Evolutionary conservation across 2,888 invertebrate genomes (phyloP).

Genomic region (Pasiphila rectangulata): DNA sequence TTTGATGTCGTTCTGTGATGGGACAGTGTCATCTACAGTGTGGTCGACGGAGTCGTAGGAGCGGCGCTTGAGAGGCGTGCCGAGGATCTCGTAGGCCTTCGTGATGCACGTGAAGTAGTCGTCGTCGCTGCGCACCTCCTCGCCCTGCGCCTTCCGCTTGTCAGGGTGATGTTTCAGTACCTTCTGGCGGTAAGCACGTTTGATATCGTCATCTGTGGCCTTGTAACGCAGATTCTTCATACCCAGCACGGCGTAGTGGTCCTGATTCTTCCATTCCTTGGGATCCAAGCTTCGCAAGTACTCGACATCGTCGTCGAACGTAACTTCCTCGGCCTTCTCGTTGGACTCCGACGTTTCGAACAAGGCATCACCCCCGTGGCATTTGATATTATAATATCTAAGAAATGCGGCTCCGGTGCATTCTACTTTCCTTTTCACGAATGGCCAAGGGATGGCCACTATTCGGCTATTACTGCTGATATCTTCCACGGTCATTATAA

Average conservation of each 20-base stretch:
- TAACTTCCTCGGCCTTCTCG: slow-evolving; percentile 68
- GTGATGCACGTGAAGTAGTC: slow-evolving; percentile 99
- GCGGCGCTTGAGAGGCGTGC: slow-evolving; percentile 88
- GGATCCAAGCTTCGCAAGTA: slow-evolving; percentile 95
- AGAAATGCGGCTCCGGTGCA: slow-evolving; percentile 77
- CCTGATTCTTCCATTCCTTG: slow-evolving; percentile 98
- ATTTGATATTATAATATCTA: slow-evolving; percentile 72
- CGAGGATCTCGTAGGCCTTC: slow-evolving; percentile 95
- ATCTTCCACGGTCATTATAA: slow-evolving; percentile 69
- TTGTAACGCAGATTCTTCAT: slow-evolving; percentile 89
- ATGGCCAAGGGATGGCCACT: slow-evolving; percentile 60
- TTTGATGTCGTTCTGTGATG: slow-evolving; percentile 87
- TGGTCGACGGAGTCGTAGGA: slow-evolving; percentile 99
- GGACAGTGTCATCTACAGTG: slow-evolving; percentile 93
- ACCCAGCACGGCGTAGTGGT: slow-evolving; percentile 97
- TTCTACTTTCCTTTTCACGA: slow-evolving; percentile 68
- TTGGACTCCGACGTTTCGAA: slow-evolving; percentile 64
- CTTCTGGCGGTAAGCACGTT: slow-evolving; percentile 91
- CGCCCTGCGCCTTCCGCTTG: slow-evolving; percentile 95
- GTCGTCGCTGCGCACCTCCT: slow-evolving; percentile 92
- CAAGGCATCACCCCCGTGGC: slow-evolving; percentile 72
- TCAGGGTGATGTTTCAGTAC: slow-evolving; percentile 97
- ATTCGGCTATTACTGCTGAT: slow-evolving; percentile 49
- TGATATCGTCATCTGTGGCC: slow-evolving; percentile 96
- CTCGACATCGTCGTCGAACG: slow-evolving; percentile 86